Evolutionary conservation across 2,888 invertebrate species (phyloP).

Genomic region (Tetramorium bicarinatum): DNA sequence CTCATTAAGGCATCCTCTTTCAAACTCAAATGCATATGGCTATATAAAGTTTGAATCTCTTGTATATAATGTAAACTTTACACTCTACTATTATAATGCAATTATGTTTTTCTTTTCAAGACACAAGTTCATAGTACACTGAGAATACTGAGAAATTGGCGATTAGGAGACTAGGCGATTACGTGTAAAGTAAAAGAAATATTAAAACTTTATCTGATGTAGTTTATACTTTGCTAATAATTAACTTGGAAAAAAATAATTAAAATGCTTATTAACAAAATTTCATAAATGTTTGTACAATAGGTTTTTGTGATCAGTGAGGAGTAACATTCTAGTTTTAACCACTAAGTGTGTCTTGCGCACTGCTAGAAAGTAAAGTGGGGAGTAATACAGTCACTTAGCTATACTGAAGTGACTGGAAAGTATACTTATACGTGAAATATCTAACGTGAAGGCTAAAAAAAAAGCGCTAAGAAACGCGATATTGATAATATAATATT

Average conservation of each 20-base stretch:
- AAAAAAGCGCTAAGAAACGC: background rate
- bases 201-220: background rate
- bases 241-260: constrained; percentile 11
- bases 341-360: constrained; percentile 49
- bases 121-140: background rate
- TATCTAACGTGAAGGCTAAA: constrained; percentile 35
- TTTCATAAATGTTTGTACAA: constrained; percentile 30
- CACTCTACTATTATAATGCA: background rate
- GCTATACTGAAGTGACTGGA: constrained; percentile 57
- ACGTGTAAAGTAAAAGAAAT: background rate
- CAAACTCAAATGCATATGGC: background rate
- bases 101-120: background rate
- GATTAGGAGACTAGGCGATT: background rate
- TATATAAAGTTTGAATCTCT: background rate
- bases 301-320: constrained; percentile 47
- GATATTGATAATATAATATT: background rate
- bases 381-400: constrained; percentile 62
- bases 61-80: background rate
- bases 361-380: constrained; percentile 73
- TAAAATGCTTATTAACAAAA: constrained; percentile 10
- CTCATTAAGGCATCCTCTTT: background rate
- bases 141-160: background rate
- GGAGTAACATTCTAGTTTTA: constrained; percentile 58
- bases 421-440: constrained; percentile 57
- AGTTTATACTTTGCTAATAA: background rate